phyloP scores from a whole-genome alignment of 2,888 invertebrate genomes.

The Scrobipalpa costella region DNA sequence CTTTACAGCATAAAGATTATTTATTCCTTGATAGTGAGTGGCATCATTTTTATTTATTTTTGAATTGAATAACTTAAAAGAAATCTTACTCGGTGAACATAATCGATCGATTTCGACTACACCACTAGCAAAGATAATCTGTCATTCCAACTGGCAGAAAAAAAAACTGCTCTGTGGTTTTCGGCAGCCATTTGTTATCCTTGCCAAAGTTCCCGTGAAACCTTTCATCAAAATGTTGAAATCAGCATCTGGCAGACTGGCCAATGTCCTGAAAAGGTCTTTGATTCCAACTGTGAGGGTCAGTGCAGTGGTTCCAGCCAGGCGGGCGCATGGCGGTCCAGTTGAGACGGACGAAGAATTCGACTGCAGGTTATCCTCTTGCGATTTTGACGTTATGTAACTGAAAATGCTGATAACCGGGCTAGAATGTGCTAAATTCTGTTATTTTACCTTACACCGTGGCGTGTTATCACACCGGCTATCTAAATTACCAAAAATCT shows the following conservation, averaged over 20 bases:
- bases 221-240: conserved; percentile 67
- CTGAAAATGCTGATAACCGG: conserved; percentile 50
- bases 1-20: too few species aligned
- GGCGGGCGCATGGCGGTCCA: conserved; percentile 70
- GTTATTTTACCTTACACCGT: not conserved
- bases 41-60: too few species aligned
- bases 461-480: not conserved
- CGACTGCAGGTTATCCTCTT: conserved; percentile 83
- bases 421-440: conserved; percentile 30
- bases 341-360: conserved; percentile 92
- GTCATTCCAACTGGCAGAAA: not conserved
- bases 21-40: too few species aligned
- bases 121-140: not conserved
- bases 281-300: conserved; percentile 61
- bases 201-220: conserved; percentile 58
- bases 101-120: conserved; percentile 12
- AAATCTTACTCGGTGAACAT: too few species aligned
- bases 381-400: conserved; percentile 77
- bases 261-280: conserved; percentile 67
- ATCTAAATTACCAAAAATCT: not conserved
- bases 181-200: conserved; percentile 71
- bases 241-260: conserved; percentile 67
- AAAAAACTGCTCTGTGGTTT: conserved; percentile 30
- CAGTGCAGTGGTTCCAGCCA: conserved; percentile 56
- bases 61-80: too few species aligned